Percentiles rank a stretch among this genome's conserved stretches.
Conservation (phyloP, 2,888 invertebrate species). For the Ichneumoninae sp. region DNA sequence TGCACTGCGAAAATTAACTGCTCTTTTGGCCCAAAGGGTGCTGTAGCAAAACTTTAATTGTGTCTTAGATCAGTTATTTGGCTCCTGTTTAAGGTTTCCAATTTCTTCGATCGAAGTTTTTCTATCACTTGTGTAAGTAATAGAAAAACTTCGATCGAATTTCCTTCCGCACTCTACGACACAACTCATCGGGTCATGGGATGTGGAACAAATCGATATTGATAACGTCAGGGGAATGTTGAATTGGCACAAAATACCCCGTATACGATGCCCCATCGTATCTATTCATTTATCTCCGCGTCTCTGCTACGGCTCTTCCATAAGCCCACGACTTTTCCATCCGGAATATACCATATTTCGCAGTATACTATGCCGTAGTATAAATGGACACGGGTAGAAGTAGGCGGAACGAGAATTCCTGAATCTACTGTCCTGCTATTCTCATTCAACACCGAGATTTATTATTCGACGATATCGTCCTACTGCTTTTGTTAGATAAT, state of each 20-base stretch:
- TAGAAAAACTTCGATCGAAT: neutral
- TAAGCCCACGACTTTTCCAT: slow-evolving; percentile 30
- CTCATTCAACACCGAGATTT: slow-evolving; percentile 58
- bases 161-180: neutral
- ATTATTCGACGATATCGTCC: slow-evolving; percentile 40
- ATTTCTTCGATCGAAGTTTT: too few species aligned
- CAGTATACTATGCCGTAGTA: slow-evolving; percentile 14
- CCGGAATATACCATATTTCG: slow-evolving; percentile 6
- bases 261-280: neutral
- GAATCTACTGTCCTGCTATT: slow-evolving; percentile 43
- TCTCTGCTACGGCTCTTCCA: neutral
- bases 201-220: neutral
- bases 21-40: neutral
- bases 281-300: slow-evolving; percentile 26
- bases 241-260: neutral
- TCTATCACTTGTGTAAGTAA: neutral
- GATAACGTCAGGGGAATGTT: neutral
- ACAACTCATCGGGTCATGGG: neutral
- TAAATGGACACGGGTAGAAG: slow-evolving; percentile 29
- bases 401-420: slow-evolving; percentile 44
- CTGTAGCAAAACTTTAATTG: neutral
- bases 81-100: too few species aligned
- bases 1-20: neutral
- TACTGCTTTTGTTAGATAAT: slow-evolving; percentile 32
- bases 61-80: neutral